Percentiles rank a stretch among this genome's conserved stretches.
phyloP scores from a whole-genome alignment of 2,113 vertebrate genomes.

The Chloropsis hardwickii region DNA sequence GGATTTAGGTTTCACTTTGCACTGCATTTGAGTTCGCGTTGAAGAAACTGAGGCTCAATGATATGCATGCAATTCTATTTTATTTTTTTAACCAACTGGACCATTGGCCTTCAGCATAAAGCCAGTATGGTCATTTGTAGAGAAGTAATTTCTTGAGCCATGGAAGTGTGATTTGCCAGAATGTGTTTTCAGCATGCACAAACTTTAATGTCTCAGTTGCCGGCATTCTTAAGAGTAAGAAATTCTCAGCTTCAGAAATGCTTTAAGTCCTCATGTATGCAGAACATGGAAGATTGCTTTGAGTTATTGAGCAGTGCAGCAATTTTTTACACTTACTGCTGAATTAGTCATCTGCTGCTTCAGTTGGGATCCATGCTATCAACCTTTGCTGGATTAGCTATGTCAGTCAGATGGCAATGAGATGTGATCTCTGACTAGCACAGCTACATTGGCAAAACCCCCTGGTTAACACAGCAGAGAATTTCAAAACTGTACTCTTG shows the following conservation, averaged over 20 bases:
- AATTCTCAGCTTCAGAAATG: not conserved
- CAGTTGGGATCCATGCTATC: not conserved
- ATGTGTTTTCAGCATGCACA: not conserved
- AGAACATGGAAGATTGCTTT: not conserved
- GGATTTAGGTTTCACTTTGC: not conserved
- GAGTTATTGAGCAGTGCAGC: not conserved
- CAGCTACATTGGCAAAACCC: not conserved
- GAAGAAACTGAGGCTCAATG: not conserved
- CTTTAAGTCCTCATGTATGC: not conserved
- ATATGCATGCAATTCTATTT: too few species aligned
- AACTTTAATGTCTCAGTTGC: not conserved
- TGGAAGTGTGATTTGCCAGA: not conserved
- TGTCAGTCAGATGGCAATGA: not conserved
- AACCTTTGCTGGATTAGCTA: not conserved
- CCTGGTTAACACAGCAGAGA: not conserved
- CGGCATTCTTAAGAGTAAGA: not conserved
- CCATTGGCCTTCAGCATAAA: not conserved
- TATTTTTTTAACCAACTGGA: not conserved
- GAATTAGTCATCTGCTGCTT: conserved; percentile 22
- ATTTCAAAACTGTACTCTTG: not conserved
- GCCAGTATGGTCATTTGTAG: not conserved
- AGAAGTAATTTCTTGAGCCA: not conserved
- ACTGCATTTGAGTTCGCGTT: not conserved
- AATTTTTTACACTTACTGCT: not conserved
- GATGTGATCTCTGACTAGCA: not conserved